A percentile compares a stretch with the other conserved stretches of the same genome.
Conservation (phyloP, 2,888 invertebrate genomes). For the Ornithoptera priamus region DNA sequence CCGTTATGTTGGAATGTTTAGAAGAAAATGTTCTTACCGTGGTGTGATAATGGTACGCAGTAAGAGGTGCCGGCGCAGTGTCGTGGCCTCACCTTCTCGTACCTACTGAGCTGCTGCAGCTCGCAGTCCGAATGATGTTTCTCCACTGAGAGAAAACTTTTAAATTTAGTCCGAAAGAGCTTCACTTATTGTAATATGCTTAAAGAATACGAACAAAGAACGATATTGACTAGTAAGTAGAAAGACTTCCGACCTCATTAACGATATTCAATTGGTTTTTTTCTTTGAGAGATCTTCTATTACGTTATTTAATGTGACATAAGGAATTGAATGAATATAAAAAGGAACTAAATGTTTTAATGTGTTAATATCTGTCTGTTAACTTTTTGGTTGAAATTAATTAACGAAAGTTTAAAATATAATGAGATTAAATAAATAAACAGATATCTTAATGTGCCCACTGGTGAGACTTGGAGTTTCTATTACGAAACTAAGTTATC, state of each 20-base stretch:
- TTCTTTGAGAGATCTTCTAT: not conserved
- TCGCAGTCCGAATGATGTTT: slow-evolving; percentile 76
- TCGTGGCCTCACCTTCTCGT: slow-evolving; percentile 73
- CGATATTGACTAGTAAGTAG: not conserved
- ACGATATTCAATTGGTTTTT: not conserved
- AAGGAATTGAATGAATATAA: not conserved
- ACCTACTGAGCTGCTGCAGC: slow-evolving; percentile 71
- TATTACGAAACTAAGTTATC: too few species aligned
- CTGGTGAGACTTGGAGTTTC: too few species aligned
- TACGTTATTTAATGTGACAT: not conserved
- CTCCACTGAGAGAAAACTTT: slow-evolving; percentile 51
- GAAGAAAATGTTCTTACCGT: slow-evolving; percentile 83
- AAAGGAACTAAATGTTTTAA: not conserved
- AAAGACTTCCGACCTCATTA: not conserved
- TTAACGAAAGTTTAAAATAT: too few species aligned
- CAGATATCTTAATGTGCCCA: too few species aligned
- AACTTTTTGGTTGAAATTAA: too few species aligned
- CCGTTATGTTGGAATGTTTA: too few species aligned
- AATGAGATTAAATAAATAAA: too few species aligned
- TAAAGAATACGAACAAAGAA: not conserved
- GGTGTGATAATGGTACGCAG: slow-evolving; percentile 79
- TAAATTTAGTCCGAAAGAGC: not conserved
- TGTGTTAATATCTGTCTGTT: too few species aligned
- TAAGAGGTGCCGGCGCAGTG: slow-evolving; percentile 74
- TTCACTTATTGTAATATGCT: not conserved